phyloP scores from a whole-genome alignment of 2,797 vertebrate genomes.

The Rhyacichthys aspro region DNA sequence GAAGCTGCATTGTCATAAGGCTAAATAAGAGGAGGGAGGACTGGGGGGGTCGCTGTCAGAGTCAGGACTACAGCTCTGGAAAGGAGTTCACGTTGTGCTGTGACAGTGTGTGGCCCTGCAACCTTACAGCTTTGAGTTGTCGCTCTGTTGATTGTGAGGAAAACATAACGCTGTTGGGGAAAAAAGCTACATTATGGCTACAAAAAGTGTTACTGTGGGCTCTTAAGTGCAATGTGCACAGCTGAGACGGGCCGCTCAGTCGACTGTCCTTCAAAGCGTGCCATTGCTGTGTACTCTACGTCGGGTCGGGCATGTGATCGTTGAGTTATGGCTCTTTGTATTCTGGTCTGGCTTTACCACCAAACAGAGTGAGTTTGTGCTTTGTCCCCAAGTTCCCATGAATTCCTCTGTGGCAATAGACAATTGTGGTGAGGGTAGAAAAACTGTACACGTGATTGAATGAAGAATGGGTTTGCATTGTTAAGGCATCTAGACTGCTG shows the following conservation, averaged over 20 bases:
- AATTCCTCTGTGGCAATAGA: constrained; percentile 92
- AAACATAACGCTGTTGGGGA: constrained; percentile 42
- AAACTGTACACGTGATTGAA: constrained; percentile 93
- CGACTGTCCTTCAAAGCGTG: constrained; percentile 64
- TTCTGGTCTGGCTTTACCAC: constrained; percentile 77
- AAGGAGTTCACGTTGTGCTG: constrained; percentile 69
- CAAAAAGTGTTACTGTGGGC: constrained; percentile 48
- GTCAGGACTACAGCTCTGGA: constrained; percentile 44
- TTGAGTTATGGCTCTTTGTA: constrained; percentile 81
- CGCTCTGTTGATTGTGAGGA: constrained; percentile 41
- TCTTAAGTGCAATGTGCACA: constrained; percentile 64
- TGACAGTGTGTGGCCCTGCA: constrained; percentile 58
- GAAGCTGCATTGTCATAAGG: constrained; percentile 61
- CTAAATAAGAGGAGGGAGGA: constrained; percentile 33
- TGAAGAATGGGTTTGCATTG: constrained; percentile 97
- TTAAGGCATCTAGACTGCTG: constrained; percentile 99
- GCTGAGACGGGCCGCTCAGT: constrained; percentile 50
- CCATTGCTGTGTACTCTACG: constrained; percentile 62
- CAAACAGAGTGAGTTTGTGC: constrained; percentile 95
- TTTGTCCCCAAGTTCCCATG: constrained; percentile 86
- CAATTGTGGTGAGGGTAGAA: constrained; percentile 90
- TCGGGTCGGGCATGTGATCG: constrained; percentile 62
- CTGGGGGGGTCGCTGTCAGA: constrained; percentile 45
- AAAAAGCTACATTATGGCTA: constrained; percentile 55
- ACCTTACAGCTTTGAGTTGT: constrained; percentile 52